Percentiles rank a stretch among this genome's conserved stretches.
phyloP scores from a whole-genome alignment of 2,888 invertebrate species.

The Drosophila merina region DNA sequence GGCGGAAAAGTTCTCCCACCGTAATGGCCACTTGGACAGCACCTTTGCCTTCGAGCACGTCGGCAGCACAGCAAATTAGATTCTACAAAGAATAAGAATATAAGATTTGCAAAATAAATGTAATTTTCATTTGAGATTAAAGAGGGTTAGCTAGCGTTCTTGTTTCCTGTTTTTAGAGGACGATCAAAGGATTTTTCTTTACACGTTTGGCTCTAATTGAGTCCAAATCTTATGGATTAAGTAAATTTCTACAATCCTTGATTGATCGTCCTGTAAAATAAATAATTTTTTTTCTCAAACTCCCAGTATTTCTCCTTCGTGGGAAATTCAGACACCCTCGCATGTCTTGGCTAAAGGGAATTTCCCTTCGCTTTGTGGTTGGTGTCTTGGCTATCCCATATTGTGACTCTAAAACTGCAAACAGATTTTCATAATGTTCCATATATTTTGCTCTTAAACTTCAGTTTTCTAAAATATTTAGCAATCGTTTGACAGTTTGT shows the following conservation, averaged over 20 bases:
- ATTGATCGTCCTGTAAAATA: constrained; percentile 2
- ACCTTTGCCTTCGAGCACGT: constrained; percentile 95
- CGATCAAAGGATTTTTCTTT: not conserved
- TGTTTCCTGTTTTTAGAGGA: not conserved
- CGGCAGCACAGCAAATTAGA: constrained; percentile 94
- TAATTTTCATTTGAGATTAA: constrained; percentile 6
- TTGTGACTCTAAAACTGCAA: constrained; percentile 37
- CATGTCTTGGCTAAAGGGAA: not conserved
- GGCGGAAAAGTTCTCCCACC: constrained; percentile 91
- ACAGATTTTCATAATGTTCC: constrained; percentile 22
- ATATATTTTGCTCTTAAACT: constrained; percentile 53
- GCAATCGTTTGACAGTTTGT: constrained; percentile 45
- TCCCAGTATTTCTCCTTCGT: constrained; percentile 19
- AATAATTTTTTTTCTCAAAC: not conserved
- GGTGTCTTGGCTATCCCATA: constrained; percentile 32
- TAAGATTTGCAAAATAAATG: constrained; percentile 83
- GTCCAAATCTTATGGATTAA: no score
- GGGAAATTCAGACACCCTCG: not conserved
- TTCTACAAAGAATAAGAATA: constrained; percentile 85
- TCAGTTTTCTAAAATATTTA: constrained; percentile 45
- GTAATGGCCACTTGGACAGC: constrained; percentile 95
- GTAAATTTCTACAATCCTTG: not conserved
- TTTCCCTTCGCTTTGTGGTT: not conserved
- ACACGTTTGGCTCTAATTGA: no score
- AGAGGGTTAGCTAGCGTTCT: not conserved